Evolutionary conservation across 2,888 invertebrate genomes (phyloP), one percentile per base, ranked within the genome.

Genomic region (Panopea generosa): DNA sequence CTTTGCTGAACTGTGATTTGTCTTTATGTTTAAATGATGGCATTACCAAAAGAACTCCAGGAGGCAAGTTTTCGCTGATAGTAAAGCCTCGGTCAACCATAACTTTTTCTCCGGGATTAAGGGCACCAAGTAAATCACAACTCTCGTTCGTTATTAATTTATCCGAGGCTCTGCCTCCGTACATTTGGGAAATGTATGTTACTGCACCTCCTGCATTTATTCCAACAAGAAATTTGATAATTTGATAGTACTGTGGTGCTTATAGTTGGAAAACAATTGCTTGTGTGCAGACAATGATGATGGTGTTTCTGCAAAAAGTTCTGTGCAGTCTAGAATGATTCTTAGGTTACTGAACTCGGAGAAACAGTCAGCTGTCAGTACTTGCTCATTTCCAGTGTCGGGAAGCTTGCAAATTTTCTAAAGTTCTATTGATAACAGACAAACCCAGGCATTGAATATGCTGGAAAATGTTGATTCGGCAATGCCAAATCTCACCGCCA

Each of bases 281-380:
- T n/a, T n/a, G n/a, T n/a, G n/a, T n/a, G n/a, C n/a, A n/a, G n/a
- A 4, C 6, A 45, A 6, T 24, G 4, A n/a, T 24, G 71, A 71
- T 22, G 71, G 63, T 11, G 71, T 71, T 47, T 71, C 65, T 18
- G 71, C 14, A 45, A 63, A 71, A 16, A 71, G 57, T 52, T 71
- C 71, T 16, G 71, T 71, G 27, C 71, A 71, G 49, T 71, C 71
- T 9, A 71, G 26, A 14, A 73, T 52, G 18, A 73, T 27, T 61
- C 61, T 38, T 6, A 67, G 27, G 55, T 66, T 73, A 20, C 24
- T 3, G 26, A 66, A 73, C 14, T 65, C 71, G 2, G 24, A n/a
- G 43, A 69, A 69, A 45, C 61, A 69, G 11, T 52, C 40, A 1
- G 70, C 57, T 26, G 38, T 11, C 38, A 27, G 20, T 18, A 20